Evolutionary conservation across 1,140 invertebrate genomes (phyloP).

Genomic region (Drosophila lacteicornis): DNA sequence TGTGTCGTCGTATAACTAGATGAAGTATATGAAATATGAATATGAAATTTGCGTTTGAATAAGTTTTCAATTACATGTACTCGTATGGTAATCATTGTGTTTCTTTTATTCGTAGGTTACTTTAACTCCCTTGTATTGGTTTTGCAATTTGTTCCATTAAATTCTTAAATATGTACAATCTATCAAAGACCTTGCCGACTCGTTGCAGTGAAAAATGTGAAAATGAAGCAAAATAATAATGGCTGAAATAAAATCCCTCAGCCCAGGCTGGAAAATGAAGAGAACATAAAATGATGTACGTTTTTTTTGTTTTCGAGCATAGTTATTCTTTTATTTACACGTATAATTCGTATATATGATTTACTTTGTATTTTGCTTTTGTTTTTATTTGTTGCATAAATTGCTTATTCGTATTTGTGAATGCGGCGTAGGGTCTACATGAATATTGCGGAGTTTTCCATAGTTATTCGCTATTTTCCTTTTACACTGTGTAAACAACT

Average conservation of each 20-base stretch:
- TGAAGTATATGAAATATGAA: slow-evolving; percentile 74
- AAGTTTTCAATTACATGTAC: slow-evolving; percentile 59
- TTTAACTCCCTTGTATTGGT: slow-evolving; percentile 81
- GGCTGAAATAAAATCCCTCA: slow-evolving; percentile 28
- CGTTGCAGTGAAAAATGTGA: slow-evolving; percentile 23
- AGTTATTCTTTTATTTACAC: slow-evolving; percentile 73
- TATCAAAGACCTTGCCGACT: slow-evolving; percentile 48
- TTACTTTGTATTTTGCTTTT: slow-evolving; percentile 48
- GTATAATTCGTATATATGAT: slow-evolving; percentile 48
- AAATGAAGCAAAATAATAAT: background rate
- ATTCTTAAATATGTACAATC: slow-evolving; percentile 70
- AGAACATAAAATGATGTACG: slow-evolving; percentile 45
- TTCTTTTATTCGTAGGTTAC: slow-evolving; percentile 55
- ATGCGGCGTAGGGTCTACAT: slow-evolving; percentile 56
- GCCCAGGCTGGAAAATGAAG: slow-evolving; percentile 43
- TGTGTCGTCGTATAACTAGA: slow-evolving; percentile 48
- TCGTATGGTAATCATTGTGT: slow-evolving; percentile 27
- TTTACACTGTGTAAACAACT: slow-evolving; percentile 24
- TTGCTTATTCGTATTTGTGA: slow-evolving; percentile 73
- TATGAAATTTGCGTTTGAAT: slow-evolving; percentile 69
- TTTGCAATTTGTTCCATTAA: slow-evolving; percentile 82
- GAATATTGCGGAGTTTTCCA: slow-evolving; percentile 68
- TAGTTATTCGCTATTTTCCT: slow-evolving; percentile 57
- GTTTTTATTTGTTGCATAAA: slow-evolving; percentile 67
- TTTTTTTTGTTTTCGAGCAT: slow-evolving; percentile 49